Conservation (phyloP, 2,888 invertebrate genomes). For the Agrypnus murinus region DNA sequence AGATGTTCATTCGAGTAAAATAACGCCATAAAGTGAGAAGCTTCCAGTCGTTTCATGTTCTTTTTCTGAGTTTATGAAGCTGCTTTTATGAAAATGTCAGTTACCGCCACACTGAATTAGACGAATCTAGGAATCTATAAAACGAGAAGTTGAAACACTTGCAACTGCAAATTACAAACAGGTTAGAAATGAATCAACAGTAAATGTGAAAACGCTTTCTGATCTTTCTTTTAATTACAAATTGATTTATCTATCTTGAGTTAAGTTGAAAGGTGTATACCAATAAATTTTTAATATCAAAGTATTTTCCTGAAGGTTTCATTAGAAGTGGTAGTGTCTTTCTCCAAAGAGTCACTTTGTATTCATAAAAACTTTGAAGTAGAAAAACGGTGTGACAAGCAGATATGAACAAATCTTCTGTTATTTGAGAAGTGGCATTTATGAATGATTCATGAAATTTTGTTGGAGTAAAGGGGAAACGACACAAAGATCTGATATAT, state of each 20-base stretch:
- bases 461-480: not conserved
- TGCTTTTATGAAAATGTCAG: constrained; percentile 5
- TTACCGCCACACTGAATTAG: constrained; percentile 18
- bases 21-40: constrained; percentile 9
- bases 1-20: constrained; percentile 23
- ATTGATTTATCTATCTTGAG: no score
- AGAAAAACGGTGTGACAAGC: not conserved
- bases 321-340: no score
- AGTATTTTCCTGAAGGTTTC: no score
- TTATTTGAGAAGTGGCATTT: constrained; percentile 9
- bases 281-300: no score
- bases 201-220: no score
- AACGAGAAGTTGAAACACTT: no score
- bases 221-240: no score
- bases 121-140: no score
- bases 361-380: not conserved
- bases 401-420: constrained; percentile 12
- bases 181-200: no score
- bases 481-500: not conserved
- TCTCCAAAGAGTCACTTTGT: not conserved
- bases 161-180: no score
- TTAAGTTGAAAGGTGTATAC: no score
- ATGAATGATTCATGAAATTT: constrained; percentile 16
- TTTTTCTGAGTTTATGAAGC: constrained; percentile 8
- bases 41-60: not conserved